Evolutionary conservation across 1,140 invertebrate genomes (phyloP).

Genomic region (Caerostris extrusa): DNA sequence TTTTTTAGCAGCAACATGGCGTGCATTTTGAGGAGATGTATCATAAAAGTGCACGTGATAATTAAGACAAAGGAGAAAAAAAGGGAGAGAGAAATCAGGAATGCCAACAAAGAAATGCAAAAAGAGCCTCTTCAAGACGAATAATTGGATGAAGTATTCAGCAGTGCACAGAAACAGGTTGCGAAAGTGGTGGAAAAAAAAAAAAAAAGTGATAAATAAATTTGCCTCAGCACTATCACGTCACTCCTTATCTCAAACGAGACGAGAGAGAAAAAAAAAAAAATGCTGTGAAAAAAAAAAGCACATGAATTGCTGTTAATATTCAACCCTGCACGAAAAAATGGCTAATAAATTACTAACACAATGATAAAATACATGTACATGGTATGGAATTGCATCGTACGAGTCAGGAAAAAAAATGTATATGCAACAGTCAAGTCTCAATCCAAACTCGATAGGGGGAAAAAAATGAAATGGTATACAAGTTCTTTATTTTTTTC

Average conservation of each 20-base stretch:
- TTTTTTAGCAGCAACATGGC: neutral
- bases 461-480: slow-evolving; percentile 51
- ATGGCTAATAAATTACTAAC: slow-evolving; percentile 78
- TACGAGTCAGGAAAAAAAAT: slow-evolving; percentile 65
- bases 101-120: slow-evolving; percentile 71
- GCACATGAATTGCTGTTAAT: slow-evolving; percentile 73
- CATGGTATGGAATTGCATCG: slow-evolving; percentile 74
- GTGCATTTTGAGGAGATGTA: slow-evolving; percentile 38
- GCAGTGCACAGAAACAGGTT: slow-evolving; percentile 68
- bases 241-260: slow-evolving; percentile 49
- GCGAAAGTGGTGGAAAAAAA: slow-evolving; percentile 43
- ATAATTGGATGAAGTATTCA: slow-evolving; percentile 69
- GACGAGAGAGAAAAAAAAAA: neutral
- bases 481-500: slow-evolving; percentile 47
- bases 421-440: slow-evolving; percentile 56
- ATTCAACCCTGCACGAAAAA: slow-evolving; percentile 75
- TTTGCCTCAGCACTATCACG: slow-evolving; percentile 59
- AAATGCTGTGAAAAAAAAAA: slow-evolving; percentile 63
- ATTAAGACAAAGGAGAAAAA: slow-evolving; percentile 21
- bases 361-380: slow-evolving; percentile 78
- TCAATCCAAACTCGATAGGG: slow-evolving; percentile 49
- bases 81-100: slow-evolving; percentile 44
- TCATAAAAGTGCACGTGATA: slow-evolving; percentile 47
- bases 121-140: slow-evolving; percentile 24
- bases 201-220: slow-evolving; percentile 70